Conservation (phyloP, 2,888 invertebrate genomes). For the Elgonia sp. region DNA sequence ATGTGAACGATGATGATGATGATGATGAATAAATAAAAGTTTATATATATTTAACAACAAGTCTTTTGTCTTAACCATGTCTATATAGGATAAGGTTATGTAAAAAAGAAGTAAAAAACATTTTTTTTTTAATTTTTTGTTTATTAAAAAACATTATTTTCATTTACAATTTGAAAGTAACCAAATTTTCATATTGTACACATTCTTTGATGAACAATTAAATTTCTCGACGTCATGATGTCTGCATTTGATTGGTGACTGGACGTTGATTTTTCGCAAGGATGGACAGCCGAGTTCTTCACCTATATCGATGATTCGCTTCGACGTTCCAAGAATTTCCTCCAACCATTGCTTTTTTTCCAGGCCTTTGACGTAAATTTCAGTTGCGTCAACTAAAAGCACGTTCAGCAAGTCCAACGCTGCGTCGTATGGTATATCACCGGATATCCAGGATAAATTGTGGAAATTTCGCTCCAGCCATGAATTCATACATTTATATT, state of each 20-base stretch:
- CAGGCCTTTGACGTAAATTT: slow-evolving; percentile 36
- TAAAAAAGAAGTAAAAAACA: too few species aligned
- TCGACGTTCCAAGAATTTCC: slow-evolving; percentile 20
- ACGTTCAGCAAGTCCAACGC: slow-evolving; percentile 3
- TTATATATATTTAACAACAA: too few species aligned
- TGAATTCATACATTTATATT: slow-evolving; percentile 45
- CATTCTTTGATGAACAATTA: slow-evolving; percentile 41
- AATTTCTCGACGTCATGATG: slow-evolving; percentile 27
- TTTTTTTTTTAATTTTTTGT: too few species aligned
- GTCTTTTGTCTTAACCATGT: too few species aligned
- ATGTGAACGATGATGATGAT: slow-evolving; percentile 50
- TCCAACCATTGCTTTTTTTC: slow-evolving; percentile 46
- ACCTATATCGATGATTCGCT: slow-evolving; percentile 29
- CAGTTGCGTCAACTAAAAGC: slow-evolving; percentile 38
- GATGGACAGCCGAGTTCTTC: slow-evolving; percentile 40
- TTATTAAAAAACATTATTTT: neutral
- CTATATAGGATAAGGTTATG: too few species aligned
- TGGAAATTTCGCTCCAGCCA: slow-evolving; percentile 53
- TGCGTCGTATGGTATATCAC: slow-evolving; percentile 37
- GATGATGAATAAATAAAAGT: slow-evolving; percentile 18
- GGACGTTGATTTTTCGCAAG: slow-evolving; percentile 24
- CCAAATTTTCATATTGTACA: slow-evolving; percentile 18
- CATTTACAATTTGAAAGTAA: slow-evolving; percentile 27
- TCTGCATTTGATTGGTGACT: slow-evolving; percentile 10
- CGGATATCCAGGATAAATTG: slow-evolving; percentile 38